Evolutionary conservation across 2,888 invertebrate species (phyloP).

Genomic region (Callyntrura sp.): DNA sequence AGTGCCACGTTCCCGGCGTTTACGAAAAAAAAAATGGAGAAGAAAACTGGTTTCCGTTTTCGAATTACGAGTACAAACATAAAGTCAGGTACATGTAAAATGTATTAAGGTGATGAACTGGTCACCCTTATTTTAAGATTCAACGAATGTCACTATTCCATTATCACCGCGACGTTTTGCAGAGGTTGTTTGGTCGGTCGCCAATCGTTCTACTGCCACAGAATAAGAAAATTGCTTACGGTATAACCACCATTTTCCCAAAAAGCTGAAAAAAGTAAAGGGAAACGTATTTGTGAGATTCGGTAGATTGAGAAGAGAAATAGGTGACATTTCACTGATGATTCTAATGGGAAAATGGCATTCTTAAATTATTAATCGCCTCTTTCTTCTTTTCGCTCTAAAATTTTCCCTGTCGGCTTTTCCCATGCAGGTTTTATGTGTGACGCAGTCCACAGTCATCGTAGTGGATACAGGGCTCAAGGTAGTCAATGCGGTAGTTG

Average conservation of each 20-base stretch:
- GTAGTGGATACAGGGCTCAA: slow-evolving; percentile 3
- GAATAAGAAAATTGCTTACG: background rate
- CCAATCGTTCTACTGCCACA: background rate
- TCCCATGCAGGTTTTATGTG: background rate
- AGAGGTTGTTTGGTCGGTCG: background rate
- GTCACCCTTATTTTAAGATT: slow-evolving; percentile 31
- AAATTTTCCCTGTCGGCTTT: background rate
- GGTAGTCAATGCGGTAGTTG: background rate
- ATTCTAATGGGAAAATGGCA: slow-evolving; percentile 48
- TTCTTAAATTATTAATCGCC: slow-evolving; percentile 68
- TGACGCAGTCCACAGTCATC: background rate
- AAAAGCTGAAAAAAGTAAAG: slow-evolving; percentile 44
- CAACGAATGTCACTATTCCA: background rate
- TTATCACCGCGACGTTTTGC: background rate
- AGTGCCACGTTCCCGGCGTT: no score
- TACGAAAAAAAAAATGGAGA: background rate
- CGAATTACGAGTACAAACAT: background rate
- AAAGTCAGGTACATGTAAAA: background rate
- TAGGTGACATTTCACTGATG: slow-evolving; percentile 50
- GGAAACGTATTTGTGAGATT: background rate
- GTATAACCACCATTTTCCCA: background rate
- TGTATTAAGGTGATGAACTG: background rate
- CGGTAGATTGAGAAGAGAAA: slow-evolving; percentile 3
- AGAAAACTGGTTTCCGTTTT: slow-evolving; percentile 1
- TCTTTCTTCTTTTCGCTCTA: slow-evolving; percentile 27